Conservation (phyloP, 2,113 vertebrate species). For the Antennarius striatus region DNA sequence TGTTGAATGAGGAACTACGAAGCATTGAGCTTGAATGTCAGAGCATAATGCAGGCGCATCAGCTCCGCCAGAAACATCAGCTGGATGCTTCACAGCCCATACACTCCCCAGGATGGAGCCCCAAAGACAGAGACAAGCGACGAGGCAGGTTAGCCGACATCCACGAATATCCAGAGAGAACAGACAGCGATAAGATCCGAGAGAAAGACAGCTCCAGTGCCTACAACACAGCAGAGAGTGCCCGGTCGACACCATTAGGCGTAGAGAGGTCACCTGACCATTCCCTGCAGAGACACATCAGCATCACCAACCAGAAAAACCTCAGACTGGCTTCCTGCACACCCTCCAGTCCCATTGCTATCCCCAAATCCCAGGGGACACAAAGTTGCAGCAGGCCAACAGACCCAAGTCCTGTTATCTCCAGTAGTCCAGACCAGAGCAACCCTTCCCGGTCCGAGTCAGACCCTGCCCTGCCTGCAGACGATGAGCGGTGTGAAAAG, state of each 20-base stretch:
- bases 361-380: slow-evolving; percentile 63
- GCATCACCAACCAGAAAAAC: slow-evolving; percentile 91
- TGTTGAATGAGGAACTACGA: slow-evolving; percentile 94
- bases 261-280: slow-evolving; percentile 88
- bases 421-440: slow-evolving; percentile 81
- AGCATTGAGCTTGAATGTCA: slow-evolving; percentile 95
- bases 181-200: slow-evolving; percentile 70
- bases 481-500: slow-evolving; percentile 78
- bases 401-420: slow-evolving; percentile 71
- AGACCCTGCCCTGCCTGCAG: slow-evolving; percentile 77
- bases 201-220: slow-evolving; percentile 95
- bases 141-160: slow-evolving; percentile 87
- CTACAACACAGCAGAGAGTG: slow-evolving; percentile 94
- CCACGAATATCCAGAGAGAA: slow-evolving; percentile 87
- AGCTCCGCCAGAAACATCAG: slow-evolving; percentile 79
- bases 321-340: slow-evolving; percentile 72
- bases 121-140: slow-evolving; percentile 54
- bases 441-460: slow-evolving; percentile 77
- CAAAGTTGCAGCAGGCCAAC: slow-evolving; percentile 74
- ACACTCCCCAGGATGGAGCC: slow-evolving; percentile 46
- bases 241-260: slow-evolving; percentile 87
- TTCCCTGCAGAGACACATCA: slow-evolving; percentile 87
- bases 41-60: slow-evolving; percentile 94
- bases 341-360: slow-evolving; percentile 52
- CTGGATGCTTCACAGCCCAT: slow-evolving; percentile 20